Evolutionary conservation across 2,888 invertebrate genomes (phyloP), one percentile per base, ranked within the genome.

Genomic region (Ormyrus pomaceus): DNA sequence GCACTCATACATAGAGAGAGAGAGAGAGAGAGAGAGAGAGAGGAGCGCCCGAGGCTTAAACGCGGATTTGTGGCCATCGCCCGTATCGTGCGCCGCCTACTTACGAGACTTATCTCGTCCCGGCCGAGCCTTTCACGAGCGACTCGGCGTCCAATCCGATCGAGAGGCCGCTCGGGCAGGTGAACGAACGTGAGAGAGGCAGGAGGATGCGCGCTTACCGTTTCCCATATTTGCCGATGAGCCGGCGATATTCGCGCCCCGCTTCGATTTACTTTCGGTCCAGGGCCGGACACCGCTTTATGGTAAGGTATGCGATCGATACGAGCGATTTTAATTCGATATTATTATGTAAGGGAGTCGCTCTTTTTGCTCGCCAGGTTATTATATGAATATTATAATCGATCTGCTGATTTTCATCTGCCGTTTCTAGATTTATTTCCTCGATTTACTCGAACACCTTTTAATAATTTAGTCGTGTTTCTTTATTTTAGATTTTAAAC

Each of bases 11-110:
- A 56, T 34, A 7, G 62, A 13, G 19, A 9, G 61, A 50, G 11
- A 19, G 48, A 51, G 50, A 64, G 50, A 50, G 51, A n/a, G 45
- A 45, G 13, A 53, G 61, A 50, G 59, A 64, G 55, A 45, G 61
- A 50, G 46, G 4, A 86, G 86, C 86, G 86, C 84, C 84, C 82
- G 84, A 83, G 87, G 88, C 88, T 90, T 89, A 90, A 89, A 89
- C 87, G 79, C 61, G 89, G 89, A 89, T 80, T 90, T 89, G 88
- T 86, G 87, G 85, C 86, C 85, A 86, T 85, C 86, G 86, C 84
- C 84, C 84, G 85, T 86, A 77, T 88, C 90, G 89, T 89, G 90
- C 87, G 86, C 87, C 85, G 90, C 87, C 88, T 89, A 88, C 89
- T 89, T 88, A 89, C 88, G 87, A 88, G 88, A 87, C 87, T 87